Conservation (phyloP, 2,888 invertebrate species). For the Malthinus flaveolus region DNA sequence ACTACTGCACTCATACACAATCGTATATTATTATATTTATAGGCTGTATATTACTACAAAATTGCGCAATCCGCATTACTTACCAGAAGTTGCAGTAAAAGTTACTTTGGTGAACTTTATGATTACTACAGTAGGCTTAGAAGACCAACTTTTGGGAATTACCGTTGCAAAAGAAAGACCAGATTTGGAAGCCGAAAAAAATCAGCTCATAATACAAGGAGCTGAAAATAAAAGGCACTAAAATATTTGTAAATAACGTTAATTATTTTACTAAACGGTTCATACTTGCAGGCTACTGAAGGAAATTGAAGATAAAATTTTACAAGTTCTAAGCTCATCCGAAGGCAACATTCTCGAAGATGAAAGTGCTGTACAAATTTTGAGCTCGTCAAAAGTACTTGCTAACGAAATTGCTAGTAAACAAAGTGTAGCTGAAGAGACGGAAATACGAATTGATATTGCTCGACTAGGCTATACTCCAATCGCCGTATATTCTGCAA, state of each 20-base stretch:
- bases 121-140: conserved; percentile 85
- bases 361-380: conserved; percentile 84
- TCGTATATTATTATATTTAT: conserved; percentile 33
- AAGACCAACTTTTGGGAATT: conserved; percentile 87
- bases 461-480: conserved; percentile 86
- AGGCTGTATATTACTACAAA: conserved; percentile 94
- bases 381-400: conserved; percentile 87
- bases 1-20: too few species aligned
- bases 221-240: conserved; percentile 73
- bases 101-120: conserved; percentile 90
- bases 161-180: conserved; percentile 91
- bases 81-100: conserved; percentile 92
- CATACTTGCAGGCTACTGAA: conserved; percentile 65
- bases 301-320: conserved; percentile 89
- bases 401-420: conserved; percentile 91
- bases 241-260: background rate
- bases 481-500: conserved; percentile 86
- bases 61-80: conserved; percentile 88
- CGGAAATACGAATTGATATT: conserved; percentile 86
- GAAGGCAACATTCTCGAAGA: conserved; percentile 86
- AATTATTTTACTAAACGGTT: conserved; percentile 11
- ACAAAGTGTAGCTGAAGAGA: conserved; percentile 85
- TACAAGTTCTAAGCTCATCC: conserved; percentile 73
- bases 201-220: conserved; percentile 82
- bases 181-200: conserved; percentile 88